These are phyloP conservation scores for Lapara coniferarum DNA, from an alignment of 2,888 invertebrate species.

Conservation along the genomic window DNA sequence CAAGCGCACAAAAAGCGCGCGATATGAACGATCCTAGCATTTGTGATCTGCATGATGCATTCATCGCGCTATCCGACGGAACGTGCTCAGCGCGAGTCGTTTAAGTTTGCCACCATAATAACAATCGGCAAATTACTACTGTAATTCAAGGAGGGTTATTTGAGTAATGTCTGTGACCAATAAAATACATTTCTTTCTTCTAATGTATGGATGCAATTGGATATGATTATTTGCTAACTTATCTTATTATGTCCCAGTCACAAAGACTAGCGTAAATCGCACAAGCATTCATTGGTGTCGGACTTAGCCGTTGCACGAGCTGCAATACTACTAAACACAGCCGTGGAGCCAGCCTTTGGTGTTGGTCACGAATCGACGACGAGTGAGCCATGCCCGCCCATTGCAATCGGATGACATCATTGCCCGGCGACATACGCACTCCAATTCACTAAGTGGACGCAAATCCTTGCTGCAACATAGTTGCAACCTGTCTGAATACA, in stretches of 20 bases:
- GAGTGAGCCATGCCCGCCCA: constrained; percentile 65
- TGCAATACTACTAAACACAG: neutral
- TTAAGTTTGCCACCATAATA: constrained; percentile 34
- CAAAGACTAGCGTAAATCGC: too few species aligned
- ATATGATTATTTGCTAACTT: too few species aligned
- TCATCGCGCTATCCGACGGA: constrained; percentile 38
- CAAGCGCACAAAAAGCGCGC: constrained; percentile 44
- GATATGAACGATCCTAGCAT: constrained; percentile 32
- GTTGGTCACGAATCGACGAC: constrained; percentile 62
- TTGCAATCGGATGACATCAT: constrained; percentile 76
- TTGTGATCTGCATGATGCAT: constrained; percentile 7
- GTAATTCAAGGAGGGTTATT: too few species aligned
- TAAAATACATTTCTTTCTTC: too few species aligned
- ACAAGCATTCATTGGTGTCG: too few species aligned
- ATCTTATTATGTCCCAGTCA: too few species aligned
- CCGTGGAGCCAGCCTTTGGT: constrained; percentile 37
- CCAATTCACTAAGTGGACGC: constrained; percentile 46
- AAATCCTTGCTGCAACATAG: constrained; percentile 43
- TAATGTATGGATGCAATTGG: too few species aligned
- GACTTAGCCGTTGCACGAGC: too few species aligned
- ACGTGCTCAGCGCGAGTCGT: constrained; percentile 48
- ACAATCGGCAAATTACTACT: too few species aligned
- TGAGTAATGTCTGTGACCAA: too few species aligned
- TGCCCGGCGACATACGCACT: constrained; percentile 45
- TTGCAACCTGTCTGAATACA: constrained; percentile 32